Base-by-base conservation (phyloP, 2,888 invertebrate species). In the Herminia tarsipennalis region DNA sequence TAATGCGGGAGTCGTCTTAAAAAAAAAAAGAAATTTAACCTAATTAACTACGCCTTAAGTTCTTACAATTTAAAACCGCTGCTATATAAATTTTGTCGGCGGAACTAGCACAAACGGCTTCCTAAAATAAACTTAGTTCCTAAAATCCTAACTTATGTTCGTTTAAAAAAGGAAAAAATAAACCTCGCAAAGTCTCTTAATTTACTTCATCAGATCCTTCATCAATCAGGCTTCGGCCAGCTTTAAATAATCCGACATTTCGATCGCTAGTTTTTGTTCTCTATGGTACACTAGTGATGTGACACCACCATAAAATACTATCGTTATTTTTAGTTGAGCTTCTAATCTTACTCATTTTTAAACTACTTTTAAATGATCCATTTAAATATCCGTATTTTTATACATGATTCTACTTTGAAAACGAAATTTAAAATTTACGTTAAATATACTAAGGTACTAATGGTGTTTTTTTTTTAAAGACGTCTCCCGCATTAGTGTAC, bases 221-320 rank as follows among this genome's bases (percentile, higher is more conserved):
- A 81, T 82, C 72, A 68, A 72, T 80, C 77, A 77, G 66, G 71
- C 68, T 73, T 68, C 66, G 42, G 47, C 17, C 35, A 53, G 70
- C 67, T 72, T 73, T 58, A 69, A 67, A 69, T 64, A 63, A 73
- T 64, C 61, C 62, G 57, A 56, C 57, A 37, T 58, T 70, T 73
- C 68, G 60, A 70, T 71, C 67, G 71, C 67, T 56, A 61, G 13
- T 62, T 69, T 65, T 65, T 56, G 42, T 53, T 39, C 27, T 37
- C 18, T 45, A 49, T 55, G 22, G 46, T 50, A 35, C 21, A 47
- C 24, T 59, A 66, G 65, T 54, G 64, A 42, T 44, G 67, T 36
- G 47, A 29, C 21, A 33, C 41, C 14, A 30, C 12, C 24, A 16
- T 25, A 16, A 0, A 4, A 22, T 14, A 5, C 17, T n/a, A 16